These are phyloP conservation scores for Chloroceryle amazona DNA, from an alignment of 2,797 vertebrate species.

Conservation along the genomic window DNA sequence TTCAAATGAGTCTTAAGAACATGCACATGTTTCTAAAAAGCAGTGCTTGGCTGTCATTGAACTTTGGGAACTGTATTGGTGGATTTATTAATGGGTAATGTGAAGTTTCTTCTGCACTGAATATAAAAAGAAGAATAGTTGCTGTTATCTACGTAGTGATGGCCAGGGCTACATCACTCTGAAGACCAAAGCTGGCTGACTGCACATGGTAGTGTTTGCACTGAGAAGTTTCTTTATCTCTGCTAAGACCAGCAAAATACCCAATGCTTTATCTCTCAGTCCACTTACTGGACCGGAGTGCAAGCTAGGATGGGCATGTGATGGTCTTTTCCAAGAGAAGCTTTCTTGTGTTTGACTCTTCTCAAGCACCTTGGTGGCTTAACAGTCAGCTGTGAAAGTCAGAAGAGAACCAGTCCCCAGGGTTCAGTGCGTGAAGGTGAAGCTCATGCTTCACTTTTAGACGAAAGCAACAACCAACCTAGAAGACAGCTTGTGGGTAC, in stretches of 20 bases:
- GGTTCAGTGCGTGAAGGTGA: background rate
- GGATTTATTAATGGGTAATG: background rate
- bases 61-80: background rate
- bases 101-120: background rate
- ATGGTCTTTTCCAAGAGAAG: background rate
- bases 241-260: background rate
- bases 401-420: background rate
- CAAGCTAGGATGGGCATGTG: background rate
- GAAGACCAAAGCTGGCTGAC: background rate
- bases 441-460: background rate
- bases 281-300: background rate
- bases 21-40: background rate
- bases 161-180: background rate
- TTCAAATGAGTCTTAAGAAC: background rate
- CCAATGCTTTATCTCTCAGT: background rate
- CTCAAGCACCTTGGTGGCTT: background rate
- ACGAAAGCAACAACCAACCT: background rate
- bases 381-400: background rate
- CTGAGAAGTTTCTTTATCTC: background rate
- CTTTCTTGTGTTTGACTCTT: background rate
- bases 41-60: background rate
- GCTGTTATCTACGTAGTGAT: background rate
- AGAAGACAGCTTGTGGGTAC: background rate
- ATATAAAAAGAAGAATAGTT: background rate
- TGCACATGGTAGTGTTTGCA: rapidly evolving